Conservation (phyloP, 2,888 invertebrate species). For the Tenthredo scrophulariae region DNA sequence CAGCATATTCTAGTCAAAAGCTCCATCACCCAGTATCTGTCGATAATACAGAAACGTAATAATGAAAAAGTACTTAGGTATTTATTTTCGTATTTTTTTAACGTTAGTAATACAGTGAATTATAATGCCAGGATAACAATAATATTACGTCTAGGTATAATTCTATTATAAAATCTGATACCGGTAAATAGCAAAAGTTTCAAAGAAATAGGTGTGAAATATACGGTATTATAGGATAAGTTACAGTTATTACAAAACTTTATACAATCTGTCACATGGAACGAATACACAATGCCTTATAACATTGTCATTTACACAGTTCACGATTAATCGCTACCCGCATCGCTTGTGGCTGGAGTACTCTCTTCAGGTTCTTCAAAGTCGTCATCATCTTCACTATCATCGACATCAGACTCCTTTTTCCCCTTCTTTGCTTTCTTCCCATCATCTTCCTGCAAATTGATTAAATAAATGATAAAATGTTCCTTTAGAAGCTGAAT, state of each 20-base stretch:
- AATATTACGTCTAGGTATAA: background rate
- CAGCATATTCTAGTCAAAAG: background rate
- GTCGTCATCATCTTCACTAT: slow-evolving; percentile 81
- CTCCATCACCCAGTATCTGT: background rate
- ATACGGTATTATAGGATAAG: slow-evolving; percentile 9
- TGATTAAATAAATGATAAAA: slow-evolving; percentile 36
- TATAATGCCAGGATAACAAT: background rate
- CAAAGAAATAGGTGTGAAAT: background rate
- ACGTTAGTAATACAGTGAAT: slow-evolving; percentile 5
- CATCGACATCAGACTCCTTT: slow-evolving; percentile 83
- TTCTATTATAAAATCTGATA: slow-evolving; percentile 4
- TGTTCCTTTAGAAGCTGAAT: slow-evolving; percentile 29
- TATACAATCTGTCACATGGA: background rate
- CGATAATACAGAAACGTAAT: background rate
- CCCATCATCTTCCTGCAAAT: slow-evolving; percentile 71
- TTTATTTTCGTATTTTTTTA: slow-evolving; percentile 18
- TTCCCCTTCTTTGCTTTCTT: slow-evolving; percentile 79
- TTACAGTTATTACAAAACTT: slow-evolving; percentile 20
- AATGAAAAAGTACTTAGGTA: slow-evolving; percentile 45
- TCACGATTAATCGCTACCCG: slow-evolving; percentile 69
- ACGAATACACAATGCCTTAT: background rate
- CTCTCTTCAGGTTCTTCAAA: slow-evolving; percentile 81
- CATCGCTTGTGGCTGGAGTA: slow-evolving; percentile 77
- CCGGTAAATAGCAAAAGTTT: background rate
- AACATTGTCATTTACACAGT: background rate